Evolutionary conservation across 1,140 invertebrate species (phyloP).

Genomic region (Drosophila takahashii): DNA sequence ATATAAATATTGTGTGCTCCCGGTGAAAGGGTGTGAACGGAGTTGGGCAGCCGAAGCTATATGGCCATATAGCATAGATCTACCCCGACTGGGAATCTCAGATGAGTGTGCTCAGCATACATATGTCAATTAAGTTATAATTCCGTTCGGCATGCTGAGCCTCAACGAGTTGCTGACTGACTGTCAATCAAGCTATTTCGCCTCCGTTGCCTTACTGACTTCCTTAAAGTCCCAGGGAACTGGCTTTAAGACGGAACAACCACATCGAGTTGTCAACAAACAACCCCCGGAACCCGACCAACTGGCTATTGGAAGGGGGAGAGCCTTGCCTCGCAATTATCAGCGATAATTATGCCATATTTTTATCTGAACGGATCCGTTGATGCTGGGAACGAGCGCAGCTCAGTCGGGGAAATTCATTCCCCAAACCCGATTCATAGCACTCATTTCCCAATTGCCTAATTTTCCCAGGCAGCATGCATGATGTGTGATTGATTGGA

Average conservation of each 20-base stretch:
- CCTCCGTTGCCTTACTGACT: conserved; percentile 72
- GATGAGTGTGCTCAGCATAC: conserved; percentile 66
- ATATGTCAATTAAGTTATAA: conserved; percentile 81
- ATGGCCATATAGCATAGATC: neutral
- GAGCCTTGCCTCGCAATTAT: conserved; percentile 56
- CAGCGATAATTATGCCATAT: conserved; percentile 80
- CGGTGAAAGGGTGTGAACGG: conserved; percentile 37
- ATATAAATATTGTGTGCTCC: conserved; percentile 54
- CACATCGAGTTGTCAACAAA: conserved; percentile 70
- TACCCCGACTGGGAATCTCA: conserved; percentile 13
- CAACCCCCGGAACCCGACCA: conserved; percentile 51
- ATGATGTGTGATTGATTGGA: conserved; percentile 72
- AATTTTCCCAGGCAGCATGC: conserved; percentile 67
- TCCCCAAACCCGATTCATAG: conserved; percentile 14
- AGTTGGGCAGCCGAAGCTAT: conserved; percentile 3
- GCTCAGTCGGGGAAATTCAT: conserved; percentile 29
- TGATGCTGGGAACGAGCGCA: conserved; percentile 38
- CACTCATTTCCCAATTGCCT: conserved; percentile 72
- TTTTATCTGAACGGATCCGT: conserved; percentile 35
- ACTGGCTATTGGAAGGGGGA: conserved; percentile 9
- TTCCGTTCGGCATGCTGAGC: conserved; percentile 76
- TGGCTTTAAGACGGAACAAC: conserved; percentile 69
- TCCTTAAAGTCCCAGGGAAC: conserved; percentile 54
- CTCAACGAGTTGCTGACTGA: conserved; percentile 52
- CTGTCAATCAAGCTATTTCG: conserved; percentile 77